Base-by-base conservation (phyloP, 2,797 vertebrate genomes). In the Anisognathus igniventris region DNA sequence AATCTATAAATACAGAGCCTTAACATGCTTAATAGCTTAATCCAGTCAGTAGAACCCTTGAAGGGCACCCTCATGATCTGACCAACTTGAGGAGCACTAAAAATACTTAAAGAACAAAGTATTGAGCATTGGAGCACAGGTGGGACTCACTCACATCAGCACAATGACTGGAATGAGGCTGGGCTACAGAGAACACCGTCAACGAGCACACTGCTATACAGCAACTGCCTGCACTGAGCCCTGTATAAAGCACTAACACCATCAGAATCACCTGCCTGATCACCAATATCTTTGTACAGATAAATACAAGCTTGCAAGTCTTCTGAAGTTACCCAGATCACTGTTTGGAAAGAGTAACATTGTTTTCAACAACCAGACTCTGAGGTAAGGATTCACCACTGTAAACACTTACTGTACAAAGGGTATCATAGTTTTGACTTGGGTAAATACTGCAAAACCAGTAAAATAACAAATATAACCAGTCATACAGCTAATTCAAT, bases 281-380 rank as follows among this genome's bases (percentile, higher is more conserved):
- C 24, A 20, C 30, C 27, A 42, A 0, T 3, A 7, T 28, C 51
- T 27, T 31, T 65, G 39, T 10, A 5, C 2, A 30, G 3, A 1
- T 5, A 68, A 42, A 58, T 9, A 64, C 8, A 33, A 92, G 8
- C 4, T 56, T 35, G 18, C 14, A 20, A 12, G 53, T 66, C 60
- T 47, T 50, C 56, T 42, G 19, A 67, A 66, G 47, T 70, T 70
- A 21, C 7, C 17, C n/a, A 65, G 20, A 22, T 25, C 5, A 4
- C 15, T 19, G 14, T 39, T 65, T 53, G 62, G 33, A 35, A 70
- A 21, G 1, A 58, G 22, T 8, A 80, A 67, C 8, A 37, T 18
- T 31, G 9, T 27, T 74, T 88, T 13, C 74, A 79, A 28, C 17
- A 37, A 7, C 12, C 17, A 58, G 45, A 50, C 44, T 10, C 39